phyloP scores from a whole-genome alignment of 2,888 invertebrate genomes.

The Caenorhabditis sp. region DNA sequence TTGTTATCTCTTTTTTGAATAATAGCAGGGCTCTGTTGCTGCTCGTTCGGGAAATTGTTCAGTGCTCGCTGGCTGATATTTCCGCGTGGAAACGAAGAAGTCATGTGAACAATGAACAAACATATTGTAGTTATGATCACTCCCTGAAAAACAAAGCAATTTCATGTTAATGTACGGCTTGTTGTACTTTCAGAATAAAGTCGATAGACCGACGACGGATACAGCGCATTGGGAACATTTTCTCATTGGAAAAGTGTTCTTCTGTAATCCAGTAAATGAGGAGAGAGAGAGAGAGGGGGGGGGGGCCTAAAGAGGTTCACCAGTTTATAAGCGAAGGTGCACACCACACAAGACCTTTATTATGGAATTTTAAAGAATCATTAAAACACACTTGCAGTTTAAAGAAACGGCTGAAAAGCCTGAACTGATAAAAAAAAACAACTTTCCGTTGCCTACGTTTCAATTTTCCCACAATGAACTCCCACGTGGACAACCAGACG shows the following conservation, averaged over 20 bases:
- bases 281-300: no score
- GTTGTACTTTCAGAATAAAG: conserved; percentile 35
- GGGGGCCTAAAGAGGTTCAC: no score
- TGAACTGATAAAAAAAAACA: no score
- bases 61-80: conserved; percentile 47
- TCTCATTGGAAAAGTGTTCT: conserved; percentile 30
- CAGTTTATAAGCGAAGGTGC: no score
- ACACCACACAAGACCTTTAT: no score
- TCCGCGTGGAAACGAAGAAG: conserved; percentile 58
- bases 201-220: conserved; percentile 48
- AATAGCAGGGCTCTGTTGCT: conserved; percentile 16
- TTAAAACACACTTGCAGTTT: no score
- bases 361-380: no score
- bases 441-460: no score
- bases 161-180: background rate
- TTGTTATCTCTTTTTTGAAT: conserved; percentile 42
- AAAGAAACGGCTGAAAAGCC: no score
- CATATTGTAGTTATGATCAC: conserved; percentile 46
- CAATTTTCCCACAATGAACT: no score
- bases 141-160: conserved; percentile 17
- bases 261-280: conserved; percentile 21
- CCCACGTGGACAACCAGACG: no score
- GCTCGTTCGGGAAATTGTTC: no score
- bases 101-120: conserved; percentile 54
- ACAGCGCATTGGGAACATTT: conserved; percentile 53